Evolutionary conservation across 2,888 invertebrate species (phyloP).

Genomic region (Hipparchia sbordonii): DNA sequence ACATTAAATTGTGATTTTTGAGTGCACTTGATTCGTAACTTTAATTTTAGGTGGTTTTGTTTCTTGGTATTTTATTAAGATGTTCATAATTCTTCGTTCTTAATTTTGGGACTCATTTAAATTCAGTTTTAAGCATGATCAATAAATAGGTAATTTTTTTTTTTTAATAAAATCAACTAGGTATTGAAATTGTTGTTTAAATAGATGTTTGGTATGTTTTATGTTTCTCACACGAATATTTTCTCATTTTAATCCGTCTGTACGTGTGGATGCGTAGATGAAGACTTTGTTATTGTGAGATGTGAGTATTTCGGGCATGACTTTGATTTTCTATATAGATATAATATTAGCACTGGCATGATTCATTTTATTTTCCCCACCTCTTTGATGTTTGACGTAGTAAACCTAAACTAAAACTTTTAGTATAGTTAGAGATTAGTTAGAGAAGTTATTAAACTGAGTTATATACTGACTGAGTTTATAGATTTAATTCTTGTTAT

Average conservation of each 20-base stretch:
- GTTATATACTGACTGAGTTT: too few species aligned
- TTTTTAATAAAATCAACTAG: neutral
- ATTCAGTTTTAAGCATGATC: neutral
- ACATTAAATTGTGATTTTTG: too few species aligned
- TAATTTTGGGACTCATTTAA: neutral
- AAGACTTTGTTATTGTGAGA: conserved; percentile 64
- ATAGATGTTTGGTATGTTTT: neutral
- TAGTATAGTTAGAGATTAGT: too few species aligned
- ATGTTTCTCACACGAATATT: conserved; percentile 28
- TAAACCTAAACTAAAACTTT: neutral
- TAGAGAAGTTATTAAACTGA: too few species aligned
- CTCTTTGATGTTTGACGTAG: neutral
- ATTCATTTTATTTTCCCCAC: neutral
- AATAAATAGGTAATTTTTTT: neutral
- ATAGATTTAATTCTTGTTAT: too few species aligned
- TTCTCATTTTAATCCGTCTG: conserved; percentile 41
- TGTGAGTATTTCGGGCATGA: conserved; percentile 69
- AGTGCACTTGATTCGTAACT: too few species aligned
- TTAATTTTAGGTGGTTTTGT: too few species aligned
- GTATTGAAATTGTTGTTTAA: neutral
- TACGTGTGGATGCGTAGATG: conserved; percentile 58
- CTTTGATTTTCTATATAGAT: neutral
- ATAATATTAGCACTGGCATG: neutral
- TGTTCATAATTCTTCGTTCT: too few species aligned
- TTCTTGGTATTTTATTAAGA: too few species aligned